Base-by-base conservation (phyloP, 30 jellyfish, hydroid and myxozoan species). In the Phacellophora camtschatica region DNA sequence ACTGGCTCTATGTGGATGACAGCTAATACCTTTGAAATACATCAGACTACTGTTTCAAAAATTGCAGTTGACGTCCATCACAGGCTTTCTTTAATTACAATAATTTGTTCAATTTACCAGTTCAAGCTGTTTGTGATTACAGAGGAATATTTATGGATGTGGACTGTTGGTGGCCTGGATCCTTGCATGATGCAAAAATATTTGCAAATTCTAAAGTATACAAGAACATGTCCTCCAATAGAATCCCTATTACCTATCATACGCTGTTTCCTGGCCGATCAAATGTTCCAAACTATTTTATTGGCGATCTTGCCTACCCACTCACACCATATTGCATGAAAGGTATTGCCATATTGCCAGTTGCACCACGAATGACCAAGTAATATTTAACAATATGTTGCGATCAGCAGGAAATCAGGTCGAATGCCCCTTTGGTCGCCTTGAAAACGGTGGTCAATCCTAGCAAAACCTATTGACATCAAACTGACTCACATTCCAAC, bases 281-380 rank as follows among this genome's bases (percentile, higher is more conserved):
- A 19, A 19, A 81, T 61, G 80, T 88, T 22, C 88, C 95, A 29
- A 71, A 23, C 50, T 88, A 57, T 50, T 39, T 88, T 30, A 81
- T 89, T 72, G 95, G 93, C 0, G 96, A 63, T 49, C 96, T 94
- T 2, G 93, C 96, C 13, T 82, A 90, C 62, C 88, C 97, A 9
- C 65, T 90, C 43, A 27, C 79, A 8, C 93, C 97, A 16, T 36
- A 35, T 53, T 80, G 93, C 50, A 74, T 66, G 96, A 82, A 90
- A 48, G 93, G 66, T n/a, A n/a, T n/a, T n/a, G n/a, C n/a, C n/a
- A 39, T 39, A 39, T 39, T 39, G 11, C 51, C 51, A 39, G 51
- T 39, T 39, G 11, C 7, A 39, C 51, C 7, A 7, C 13, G 13
- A 5, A 13, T 13, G 51, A 39, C 51, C 11, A 39, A 39, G 11